These are phyloP conservation scores for Limnephilus marmoratus DNA, from an alignment of 2,888 invertebrate genomes.

Conservation along the genomic window DNA sequence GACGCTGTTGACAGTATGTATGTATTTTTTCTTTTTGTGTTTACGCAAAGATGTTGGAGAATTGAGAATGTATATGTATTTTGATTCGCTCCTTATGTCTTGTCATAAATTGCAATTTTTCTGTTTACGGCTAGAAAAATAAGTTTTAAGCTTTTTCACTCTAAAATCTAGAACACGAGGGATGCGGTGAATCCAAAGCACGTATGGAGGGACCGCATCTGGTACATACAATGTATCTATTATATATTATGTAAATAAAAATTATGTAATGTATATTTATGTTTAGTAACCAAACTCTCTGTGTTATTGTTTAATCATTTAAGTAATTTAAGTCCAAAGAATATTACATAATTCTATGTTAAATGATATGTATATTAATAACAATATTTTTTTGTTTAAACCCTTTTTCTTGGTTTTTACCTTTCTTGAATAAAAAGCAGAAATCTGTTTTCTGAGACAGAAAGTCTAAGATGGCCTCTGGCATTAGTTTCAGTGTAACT, in stretches of 20 bases:
- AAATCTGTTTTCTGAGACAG: not conserved
- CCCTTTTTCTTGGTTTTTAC: not conserved
- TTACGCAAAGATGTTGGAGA: too few relatives aligned
- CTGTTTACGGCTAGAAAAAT: too few relatives aligned
- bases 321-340: slow-evolving; percentile 2
- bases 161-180: too few relatives aligned
- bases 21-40: too few relatives aligned
- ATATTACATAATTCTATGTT: not conserved
- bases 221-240: not conserved
- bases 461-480: not conserved
- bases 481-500: not conserved
- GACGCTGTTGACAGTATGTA: too few relatives aligned
- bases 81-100: too few relatives aligned
- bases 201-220: too few relatives aligned
- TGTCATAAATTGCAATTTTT: too few relatives aligned
- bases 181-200: too few relatives aligned
- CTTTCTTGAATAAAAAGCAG: not conserved
- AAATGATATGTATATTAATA: not conserved
- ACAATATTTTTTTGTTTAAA: not conserved
- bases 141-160: too few relatives aligned
- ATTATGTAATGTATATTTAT: not conserved
- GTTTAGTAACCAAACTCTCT: not conserved
- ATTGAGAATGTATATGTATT: too few relatives aligned
- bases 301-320: not conserved
- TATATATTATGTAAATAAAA: slow-evolving; percentile 3